These are phyloP conservation scores for Aethina tumida DNA, from an alignment of 1,140 invertebrate species.

Conservation along the genomic window DNA sequence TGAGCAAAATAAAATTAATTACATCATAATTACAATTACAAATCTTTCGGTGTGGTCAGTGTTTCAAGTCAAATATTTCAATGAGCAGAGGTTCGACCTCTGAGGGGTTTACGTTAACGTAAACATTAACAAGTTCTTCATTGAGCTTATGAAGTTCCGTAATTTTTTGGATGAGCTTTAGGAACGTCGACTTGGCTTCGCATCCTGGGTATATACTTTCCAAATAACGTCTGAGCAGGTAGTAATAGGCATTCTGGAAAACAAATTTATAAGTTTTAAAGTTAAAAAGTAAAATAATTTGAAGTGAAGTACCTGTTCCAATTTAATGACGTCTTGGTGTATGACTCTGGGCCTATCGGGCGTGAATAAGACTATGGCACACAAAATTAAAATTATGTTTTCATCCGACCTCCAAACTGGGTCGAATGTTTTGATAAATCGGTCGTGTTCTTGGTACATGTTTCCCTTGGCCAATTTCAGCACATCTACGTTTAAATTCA, in stretches of 20 bases:
- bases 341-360: conserved; percentile 70
- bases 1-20: no score
- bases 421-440: conserved; percentile 73
- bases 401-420: conserved; percentile 71
- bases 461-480: conserved; percentile 79
- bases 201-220: conserved; percentile 74
- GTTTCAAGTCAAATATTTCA: conserved; percentile 86
- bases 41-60: conserved; percentile 17
- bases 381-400: conserved; percentile 80
- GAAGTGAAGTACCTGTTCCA: conserved; percentile 60
- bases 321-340: conserved; percentile 73
- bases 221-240: conserved; percentile 74
- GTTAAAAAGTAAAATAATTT: conserved; percentile 2
- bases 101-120: conserved; percentile 81
- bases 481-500: conserved; percentile 72
- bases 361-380: conserved; percentile 81
- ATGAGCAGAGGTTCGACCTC: conserved; percentile 83
- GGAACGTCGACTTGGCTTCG: conserved; percentile 74
- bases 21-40: no score
- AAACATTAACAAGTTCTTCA: conserved; percentile 77
- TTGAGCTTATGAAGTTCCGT: conserved; percentile 76
- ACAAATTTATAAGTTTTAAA: conserved; percentile 14
- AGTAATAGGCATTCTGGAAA: conserved; percentile 79
- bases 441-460: conserved; percentile 73
- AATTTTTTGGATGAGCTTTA: conserved; percentile 80